Evolutionary conservation across 2,113 vertebrate genomes (phyloP).

Genomic region (Tragulus kanchil): DNA sequence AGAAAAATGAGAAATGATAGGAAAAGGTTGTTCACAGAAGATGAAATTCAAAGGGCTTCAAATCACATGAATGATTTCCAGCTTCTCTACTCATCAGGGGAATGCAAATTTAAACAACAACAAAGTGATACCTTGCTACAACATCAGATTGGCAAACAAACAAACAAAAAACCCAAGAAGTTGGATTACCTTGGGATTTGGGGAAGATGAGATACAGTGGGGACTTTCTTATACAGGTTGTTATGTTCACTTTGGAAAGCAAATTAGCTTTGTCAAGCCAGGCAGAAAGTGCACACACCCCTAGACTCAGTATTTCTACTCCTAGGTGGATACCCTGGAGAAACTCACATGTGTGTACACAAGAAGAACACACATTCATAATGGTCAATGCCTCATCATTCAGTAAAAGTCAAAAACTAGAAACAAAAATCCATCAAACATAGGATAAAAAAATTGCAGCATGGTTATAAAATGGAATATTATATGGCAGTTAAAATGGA

Average conservation of each 20-base stretch:
- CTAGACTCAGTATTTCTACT: background rate
- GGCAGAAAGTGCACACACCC: background rate
- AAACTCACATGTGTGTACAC: background rate
- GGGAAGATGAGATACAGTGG: background rate
- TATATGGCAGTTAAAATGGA: background rate
- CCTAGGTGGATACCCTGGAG: background rate
- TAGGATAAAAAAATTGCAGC: background rate
- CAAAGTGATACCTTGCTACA: background rate
- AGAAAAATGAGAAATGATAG: background rate
- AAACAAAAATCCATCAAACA: background rate
- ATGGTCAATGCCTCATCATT: background rate
- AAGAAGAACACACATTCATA: background rate
- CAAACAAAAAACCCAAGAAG: background rate
- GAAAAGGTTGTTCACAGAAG: background rate
- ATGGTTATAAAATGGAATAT: background rate
- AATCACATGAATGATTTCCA: background rate
- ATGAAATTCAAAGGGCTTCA: background rate
- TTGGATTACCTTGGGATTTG: background rate
- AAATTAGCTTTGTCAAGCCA: background rate
- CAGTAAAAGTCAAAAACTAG: conserved; percentile 1
- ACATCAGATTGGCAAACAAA: background rate
- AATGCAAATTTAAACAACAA: background rate
- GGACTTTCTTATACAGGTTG: background rate
- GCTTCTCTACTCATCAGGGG: background rate
- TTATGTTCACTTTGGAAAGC: background rate